These are phyloP conservation scores for Clarias magur DNA, from an alignment of 2,113 vertebrate species.

Conservation along the genomic window DNA sequence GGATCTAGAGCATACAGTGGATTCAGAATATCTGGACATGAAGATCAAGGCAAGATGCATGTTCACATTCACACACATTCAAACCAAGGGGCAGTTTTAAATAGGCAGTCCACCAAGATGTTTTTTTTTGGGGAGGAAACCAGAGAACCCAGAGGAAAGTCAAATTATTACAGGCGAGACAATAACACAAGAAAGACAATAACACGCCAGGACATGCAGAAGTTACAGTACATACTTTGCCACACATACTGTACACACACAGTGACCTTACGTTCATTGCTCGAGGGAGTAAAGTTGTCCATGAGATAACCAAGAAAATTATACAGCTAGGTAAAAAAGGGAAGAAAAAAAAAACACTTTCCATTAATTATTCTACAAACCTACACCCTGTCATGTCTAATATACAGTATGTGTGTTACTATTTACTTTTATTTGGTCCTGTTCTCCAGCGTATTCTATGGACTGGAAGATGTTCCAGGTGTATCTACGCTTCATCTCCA, in stretches of 20 bases:
- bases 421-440: slow-evolving; percentile 90
- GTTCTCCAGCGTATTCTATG: slow-evolving; percentile 89
- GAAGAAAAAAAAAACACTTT: not conserved
- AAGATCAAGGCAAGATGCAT: not conserved
- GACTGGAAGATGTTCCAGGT: slow-evolving; percentile 96
- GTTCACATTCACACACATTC: not conserved
- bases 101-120: not conserved
- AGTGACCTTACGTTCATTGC: slow-evolving; percentile 81
- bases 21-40: not conserved
- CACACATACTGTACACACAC: not conserved
- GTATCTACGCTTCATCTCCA: slow-evolving; percentile 87
- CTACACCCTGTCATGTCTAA: not conserved
- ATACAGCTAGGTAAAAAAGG: slow-evolving; percentile 77
- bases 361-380: not conserved
- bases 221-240: not conserved
- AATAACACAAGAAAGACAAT: not conserved
- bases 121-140: not conserved
- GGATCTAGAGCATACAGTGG: not conserved
- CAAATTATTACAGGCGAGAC: not conserved
- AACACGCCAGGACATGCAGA: not conserved
- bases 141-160: not conserved
- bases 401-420: not conserved
- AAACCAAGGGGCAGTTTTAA: not conserved
- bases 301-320: slow-evolving; percentile 92
- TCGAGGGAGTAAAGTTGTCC: slow-evolving; percentile 85